These are phyloP conservation scores for Bombus balteatus DNA, from an alignment of 1,140 invertebrate genomes.

Conservation along the genomic window DNA sequence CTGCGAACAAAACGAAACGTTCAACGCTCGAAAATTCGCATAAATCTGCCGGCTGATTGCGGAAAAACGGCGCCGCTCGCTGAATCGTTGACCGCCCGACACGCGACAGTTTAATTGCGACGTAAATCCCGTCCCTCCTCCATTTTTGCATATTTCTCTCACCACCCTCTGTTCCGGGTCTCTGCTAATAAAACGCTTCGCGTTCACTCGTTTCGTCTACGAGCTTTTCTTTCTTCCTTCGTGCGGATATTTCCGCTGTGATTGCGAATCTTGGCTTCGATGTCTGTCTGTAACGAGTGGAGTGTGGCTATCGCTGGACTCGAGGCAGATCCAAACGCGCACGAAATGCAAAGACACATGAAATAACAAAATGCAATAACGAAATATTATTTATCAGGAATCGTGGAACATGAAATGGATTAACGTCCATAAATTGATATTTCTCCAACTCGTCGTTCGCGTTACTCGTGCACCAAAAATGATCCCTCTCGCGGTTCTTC, in stretches of 20 bases:
- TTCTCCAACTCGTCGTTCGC: too few relatives aligned
- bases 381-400: too few relatives aligned
- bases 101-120: constrained; percentile 49
- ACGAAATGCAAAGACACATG: too few relatives aligned
- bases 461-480: too few relatives aligned
- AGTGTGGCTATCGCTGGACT: too few relatives aligned
- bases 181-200: constrained; percentile 1
- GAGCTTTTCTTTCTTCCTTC: neutral
- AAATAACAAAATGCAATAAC: too few relatives aligned
- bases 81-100: neutral
- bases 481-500: too few relatives aligned
- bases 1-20: constrained; percentile 60
- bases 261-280: too few relatives aligned
- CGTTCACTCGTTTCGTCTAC: neutral
- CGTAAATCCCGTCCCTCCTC: constrained; percentile 14
- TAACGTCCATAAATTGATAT: too few relatives aligned
- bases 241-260: neutral
- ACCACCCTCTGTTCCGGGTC: neutral
- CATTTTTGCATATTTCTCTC: constrained; percentile 24
- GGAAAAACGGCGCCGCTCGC: neutral
- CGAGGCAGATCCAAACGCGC: too few relatives aligned
- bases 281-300: too few relatives aligned
- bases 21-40: constrained; percentile 22
- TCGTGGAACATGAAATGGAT: too few relatives aligned
- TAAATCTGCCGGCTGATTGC: constrained; percentile 28